Conservation (phyloP, 2,797 vertebrate genomes). For the Paratrypauchen microcephalus region DNA sequence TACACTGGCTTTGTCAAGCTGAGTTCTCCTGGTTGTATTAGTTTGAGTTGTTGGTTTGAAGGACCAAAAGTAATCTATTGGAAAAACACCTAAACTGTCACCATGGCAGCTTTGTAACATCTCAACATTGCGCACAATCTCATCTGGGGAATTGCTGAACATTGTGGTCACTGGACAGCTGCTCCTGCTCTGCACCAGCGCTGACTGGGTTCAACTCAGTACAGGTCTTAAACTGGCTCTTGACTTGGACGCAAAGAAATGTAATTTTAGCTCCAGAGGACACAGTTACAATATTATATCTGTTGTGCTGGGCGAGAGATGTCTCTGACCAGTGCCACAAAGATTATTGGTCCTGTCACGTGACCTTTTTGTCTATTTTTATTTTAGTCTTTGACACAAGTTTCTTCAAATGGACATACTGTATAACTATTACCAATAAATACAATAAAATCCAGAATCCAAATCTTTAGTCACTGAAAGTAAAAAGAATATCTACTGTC, state of each 20-base stretch:
- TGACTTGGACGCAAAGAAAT: slow-evolving; percentile 17
- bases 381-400: no score
- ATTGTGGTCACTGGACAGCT: slow-evolving; percentile 47
- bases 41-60: slow-evolving; percentile 37
- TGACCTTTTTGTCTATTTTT: background rate
- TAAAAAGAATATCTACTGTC: no score
- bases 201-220: slow-evolving; percentile 46
- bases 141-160: slow-evolving; percentile 32
- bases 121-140: slow-evolving; percentile 46
- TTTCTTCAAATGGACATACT: no score
- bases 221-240: slow-evolving; percentile 24
- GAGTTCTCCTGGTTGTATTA: slow-evolving; percentile 19
- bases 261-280: slow-evolving; percentile 14
- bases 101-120: slow-evolving; percentile 46
- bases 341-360: background rate
- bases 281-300: slow-evolving; percentile 19
- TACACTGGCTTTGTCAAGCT: slow-evolving; percentile 19
- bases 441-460: no score
- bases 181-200: slow-evolving; percentile 30
- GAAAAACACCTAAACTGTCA: slow-evolving; percentile 32
- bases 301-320: background rate
- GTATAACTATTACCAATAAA: no score
- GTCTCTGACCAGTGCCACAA: background rate
- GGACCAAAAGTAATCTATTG: slow-evolving; percentile 44
- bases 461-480: no score